phyloP scores from a whole-genome alignment of 2,888 invertebrate species.

The Drosophila barbarae region DNA sequence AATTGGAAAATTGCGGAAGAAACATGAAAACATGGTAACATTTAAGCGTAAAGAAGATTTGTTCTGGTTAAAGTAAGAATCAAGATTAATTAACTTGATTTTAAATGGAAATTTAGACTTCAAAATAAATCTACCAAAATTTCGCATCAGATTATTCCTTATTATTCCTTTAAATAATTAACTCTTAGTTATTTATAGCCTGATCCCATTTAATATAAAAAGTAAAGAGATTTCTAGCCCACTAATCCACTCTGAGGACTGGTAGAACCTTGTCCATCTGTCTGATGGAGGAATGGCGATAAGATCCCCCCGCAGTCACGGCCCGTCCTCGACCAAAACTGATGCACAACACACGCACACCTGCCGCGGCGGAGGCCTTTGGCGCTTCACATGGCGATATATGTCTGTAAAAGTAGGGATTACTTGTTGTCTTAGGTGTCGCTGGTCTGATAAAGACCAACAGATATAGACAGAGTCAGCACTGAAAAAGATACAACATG shows the following conservation, averaged over 20 bases:
- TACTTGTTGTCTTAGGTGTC: constrained; percentile 62
- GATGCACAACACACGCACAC: constrained; percentile 17
- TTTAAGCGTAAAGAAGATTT: not conserved
- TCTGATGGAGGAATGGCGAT: constrained; percentile 39
- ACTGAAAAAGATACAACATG: constrained; percentile 57
- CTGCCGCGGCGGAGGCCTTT: constrained; percentile 31
- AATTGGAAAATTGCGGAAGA: constrained; percentile 1
- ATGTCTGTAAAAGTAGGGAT: constrained; percentile 66
- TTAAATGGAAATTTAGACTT: not conserved
- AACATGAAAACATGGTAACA: not conserved
- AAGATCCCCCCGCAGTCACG: constrained; percentile 31
- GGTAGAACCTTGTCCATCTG: constrained; percentile 46
- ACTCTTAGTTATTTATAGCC: not conserved
- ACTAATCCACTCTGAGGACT: not conserved
- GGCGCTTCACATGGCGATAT: constrained; percentile 27
- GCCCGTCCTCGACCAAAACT: not conserved
- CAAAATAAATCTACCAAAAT: not conserved
- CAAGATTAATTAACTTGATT: not conserved
- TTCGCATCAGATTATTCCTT: too few species aligned
- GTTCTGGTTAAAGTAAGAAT: not conserved
- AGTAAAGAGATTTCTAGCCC: constrained; percentile 6
- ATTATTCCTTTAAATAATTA: not conserved
- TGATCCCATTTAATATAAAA: constrained; percentile 4
- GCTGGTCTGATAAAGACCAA: constrained; percentile 54
- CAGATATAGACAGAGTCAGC: constrained; percentile 56